Conservation (phyloP, 2,797 vertebrate species). For the Myripristis murdjan region DNA sequence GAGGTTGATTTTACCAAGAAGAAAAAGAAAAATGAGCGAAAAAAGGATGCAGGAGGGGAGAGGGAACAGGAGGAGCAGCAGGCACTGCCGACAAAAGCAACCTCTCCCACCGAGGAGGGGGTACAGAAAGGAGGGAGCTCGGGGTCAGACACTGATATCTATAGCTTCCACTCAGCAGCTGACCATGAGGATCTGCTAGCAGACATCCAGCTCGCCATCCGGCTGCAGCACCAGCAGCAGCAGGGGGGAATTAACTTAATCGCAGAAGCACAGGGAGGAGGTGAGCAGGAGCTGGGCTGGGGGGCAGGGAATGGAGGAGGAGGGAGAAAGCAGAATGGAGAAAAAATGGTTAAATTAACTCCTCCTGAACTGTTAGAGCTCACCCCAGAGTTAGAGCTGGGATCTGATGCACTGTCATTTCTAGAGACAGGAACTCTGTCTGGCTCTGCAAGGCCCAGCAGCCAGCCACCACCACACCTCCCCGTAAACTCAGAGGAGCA, state of each 20-base stretch:
- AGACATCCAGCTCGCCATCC: constrained; percentile 96
- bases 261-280: constrained; percentile 65
- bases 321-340: constrained; percentile 78
- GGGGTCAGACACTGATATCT: constrained; percentile 97
- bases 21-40: constrained; percentile 25
- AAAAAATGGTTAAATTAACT: constrained; percentile 60
- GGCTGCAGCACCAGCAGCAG: constrained; percentile 92
- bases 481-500: constrained; percentile 30
- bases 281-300: constrained; percentile 64
- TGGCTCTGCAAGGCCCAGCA: constrained; percentile 38
- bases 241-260: constrained; percentile 78
- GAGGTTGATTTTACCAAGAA: constrained; percentile 70
- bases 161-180: constrained; percentile 97
- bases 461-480: constrained; percentile 59
- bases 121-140: constrained; percentile 93
- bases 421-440: constrained; percentile 75
- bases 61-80: constrained; percentile 76
- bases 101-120: constrained; percentile 82
- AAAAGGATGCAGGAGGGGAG: constrained; percentile 58
- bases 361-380: constrained; percentile 81
- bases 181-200: constrained; percentile 97
- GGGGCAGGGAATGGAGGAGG: constrained; percentile 47
- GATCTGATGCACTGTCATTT: constrained; percentile 79
- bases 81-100: constrained; percentile 70
- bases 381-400: constrained; percentile 77